Evolutionary conservation across 64 coral and sea anemone genomes (phyloP).

Genomic region (Montipora sp.): DNA sequence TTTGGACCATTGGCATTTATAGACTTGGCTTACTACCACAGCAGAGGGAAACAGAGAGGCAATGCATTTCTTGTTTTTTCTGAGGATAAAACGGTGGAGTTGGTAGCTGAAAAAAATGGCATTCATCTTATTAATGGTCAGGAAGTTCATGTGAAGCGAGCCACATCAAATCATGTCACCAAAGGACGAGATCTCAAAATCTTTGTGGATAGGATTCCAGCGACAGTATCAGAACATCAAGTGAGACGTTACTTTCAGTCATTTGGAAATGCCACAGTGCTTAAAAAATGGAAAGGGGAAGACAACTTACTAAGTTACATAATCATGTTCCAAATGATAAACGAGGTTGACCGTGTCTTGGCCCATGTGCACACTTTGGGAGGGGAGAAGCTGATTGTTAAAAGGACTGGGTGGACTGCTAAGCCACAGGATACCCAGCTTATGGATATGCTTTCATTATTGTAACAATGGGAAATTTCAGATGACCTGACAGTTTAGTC

Average conservation of each 20-base stretch:
- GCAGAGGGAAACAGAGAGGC: background rate
- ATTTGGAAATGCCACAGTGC: constrained; percentile 14
- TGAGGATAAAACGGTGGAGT: constrained; percentile 8
- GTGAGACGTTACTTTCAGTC: constrained; percentile 27
- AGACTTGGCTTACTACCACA: constrained; percentile 27
- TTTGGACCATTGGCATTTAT: constrained; percentile 51
- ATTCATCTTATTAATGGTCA: constrained; percentile 35
- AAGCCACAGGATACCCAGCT: background rate
- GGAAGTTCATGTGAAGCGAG: constrained; percentile 39
- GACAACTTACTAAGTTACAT: constrained; percentile 36
- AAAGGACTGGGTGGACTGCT: constrained; percentile 68
- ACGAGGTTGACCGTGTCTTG: background rate
- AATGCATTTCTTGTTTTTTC: constrained; percentile 52
- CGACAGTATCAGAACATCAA: background rate
- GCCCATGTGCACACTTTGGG: background rate
- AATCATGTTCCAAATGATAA: constrained; percentile 10
- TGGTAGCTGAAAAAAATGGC: background rate
- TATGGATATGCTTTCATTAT: background rate
- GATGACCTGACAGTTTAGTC: no score
- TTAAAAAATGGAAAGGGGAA: constrained; percentile 1
- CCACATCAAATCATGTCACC: constrained; percentile 13
- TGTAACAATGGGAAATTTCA: background rate
- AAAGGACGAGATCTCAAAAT: constrained; percentile 39
- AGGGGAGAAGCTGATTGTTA: constrained; percentile 43
- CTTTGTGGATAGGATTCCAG: constrained; percentile 73